Percentiles rank a stretch among this genome's conserved stretches.
Evolutionary conservation across 1,140 invertebrate genomes (phyloP).

Genomic region (Asobara japonica): DNA sequence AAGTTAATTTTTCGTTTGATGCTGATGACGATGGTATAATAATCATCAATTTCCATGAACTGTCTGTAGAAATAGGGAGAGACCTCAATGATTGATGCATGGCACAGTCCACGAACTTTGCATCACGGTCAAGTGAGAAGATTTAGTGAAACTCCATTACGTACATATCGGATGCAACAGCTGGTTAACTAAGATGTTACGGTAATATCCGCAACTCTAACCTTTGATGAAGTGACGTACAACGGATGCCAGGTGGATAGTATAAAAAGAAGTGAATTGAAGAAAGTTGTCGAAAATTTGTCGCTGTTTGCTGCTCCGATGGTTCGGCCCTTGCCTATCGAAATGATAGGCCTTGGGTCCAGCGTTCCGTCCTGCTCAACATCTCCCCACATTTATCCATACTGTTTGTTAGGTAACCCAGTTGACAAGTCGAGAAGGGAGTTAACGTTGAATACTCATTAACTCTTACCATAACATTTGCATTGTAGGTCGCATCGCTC

Average conservation of each 20-base stretch:
- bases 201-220: conserved; percentile 34
- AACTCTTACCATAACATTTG: background rate
- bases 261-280: background rate
- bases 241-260: conserved; percentile 32
- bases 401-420: no score
- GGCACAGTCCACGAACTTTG: background rate
- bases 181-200: conserved; percentile 35
- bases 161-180: conserved; percentile 25
- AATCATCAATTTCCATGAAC: conserved; percentile 25
- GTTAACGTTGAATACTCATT: background rate
- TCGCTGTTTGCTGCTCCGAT: no score
- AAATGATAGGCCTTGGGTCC: no score
- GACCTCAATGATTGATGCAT: background rate
- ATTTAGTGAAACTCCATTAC: conserved; percentile 20
- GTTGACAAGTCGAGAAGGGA: background rate
- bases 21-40: background rate
- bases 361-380: no score
- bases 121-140: conserved; percentile 19
- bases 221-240: conserved; percentile 10
- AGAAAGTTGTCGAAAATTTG: background rate
- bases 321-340: no score
- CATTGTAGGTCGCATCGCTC: background rate
- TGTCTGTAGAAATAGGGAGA: background rate
- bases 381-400: no score
- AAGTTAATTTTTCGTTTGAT: background rate